A percentile compares a stretch with the other conserved stretches of the same genome.
Conservation (phyloP, 2,113 vertebrate genomes). For the Epinephelus moara region DNA sequence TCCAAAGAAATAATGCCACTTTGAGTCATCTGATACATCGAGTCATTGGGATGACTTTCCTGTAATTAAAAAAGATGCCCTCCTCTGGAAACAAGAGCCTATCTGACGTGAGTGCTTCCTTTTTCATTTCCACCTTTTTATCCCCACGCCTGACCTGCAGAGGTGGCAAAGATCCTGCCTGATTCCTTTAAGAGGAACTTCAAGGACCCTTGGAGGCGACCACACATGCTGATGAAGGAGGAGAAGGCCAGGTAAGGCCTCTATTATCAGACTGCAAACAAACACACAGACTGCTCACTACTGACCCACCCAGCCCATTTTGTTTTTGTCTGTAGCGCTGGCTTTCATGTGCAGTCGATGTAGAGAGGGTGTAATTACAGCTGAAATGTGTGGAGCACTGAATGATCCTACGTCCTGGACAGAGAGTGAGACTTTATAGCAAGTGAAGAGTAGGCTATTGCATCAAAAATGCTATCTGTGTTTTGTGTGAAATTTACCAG, state of each 20-base stretch:
- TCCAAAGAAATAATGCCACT: slow-evolving; percentile 1
- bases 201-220: slow-evolving; percentile 88
- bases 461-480: neutral
- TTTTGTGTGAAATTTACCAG: neutral
- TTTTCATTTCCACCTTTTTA: slow-evolving; percentile 7
- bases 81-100: neutral
- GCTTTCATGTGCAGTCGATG: slow-evolving; percentile 25
- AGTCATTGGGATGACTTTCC: neutral
- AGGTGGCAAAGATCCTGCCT: slow-evolving; percentile 89
- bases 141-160: slow-evolving; percentile 67
- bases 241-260: slow-evolving; percentile 84
- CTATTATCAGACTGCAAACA: slow-evolving; percentile 38
- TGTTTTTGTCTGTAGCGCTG: slow-evolving; percentile 10
- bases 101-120: slow-evolving; percentile 1
- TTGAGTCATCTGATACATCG: neutral
- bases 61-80: neutral
- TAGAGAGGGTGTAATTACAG: slow-evolving; percentile 44
- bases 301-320: slow-evolving; percentile 9
- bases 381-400: neutral
- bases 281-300: slow-evolving; percentile 11
- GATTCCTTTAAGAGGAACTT: slow-evolving; percentile 88
- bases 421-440: neutral
- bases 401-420: neutral
- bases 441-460: neutral
- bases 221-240: slow-evolving; percentile 83